Conservation (phyloP, 2,888 invertebrate genomes). For the Sussaba pulchella region DNA sequence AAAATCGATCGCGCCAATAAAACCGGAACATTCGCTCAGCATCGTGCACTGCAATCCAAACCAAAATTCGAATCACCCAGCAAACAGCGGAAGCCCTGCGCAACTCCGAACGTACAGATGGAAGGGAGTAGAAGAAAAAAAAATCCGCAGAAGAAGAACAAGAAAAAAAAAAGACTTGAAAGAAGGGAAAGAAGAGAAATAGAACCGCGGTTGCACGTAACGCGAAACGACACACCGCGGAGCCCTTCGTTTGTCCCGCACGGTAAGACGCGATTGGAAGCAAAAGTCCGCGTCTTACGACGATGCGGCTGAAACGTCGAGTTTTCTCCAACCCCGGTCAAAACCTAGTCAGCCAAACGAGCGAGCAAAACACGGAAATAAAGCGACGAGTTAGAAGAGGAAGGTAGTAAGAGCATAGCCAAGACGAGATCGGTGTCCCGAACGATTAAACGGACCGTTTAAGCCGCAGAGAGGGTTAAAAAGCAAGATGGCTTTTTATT, state of each 20-base stretch:
- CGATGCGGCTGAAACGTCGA: constrained; percentile 57
- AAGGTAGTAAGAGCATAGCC: constrained; percentile 27
- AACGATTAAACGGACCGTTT: constrained; percentile 80
- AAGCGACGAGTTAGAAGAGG: constrained; percentile 57
- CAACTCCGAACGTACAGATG: not conserved
- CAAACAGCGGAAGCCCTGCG: constrained; percentile 20
- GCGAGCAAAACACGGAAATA: constrained; percentile 52
- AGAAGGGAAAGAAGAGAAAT: constrained; percentile 35
- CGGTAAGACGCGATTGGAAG: constrained; percentile 40
- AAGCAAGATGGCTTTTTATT: constrained; percentile 84
- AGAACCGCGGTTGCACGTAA: constrained; percentile 58
- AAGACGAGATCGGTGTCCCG: constrained; percentile 58
- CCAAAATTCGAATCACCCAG: constrained; percentile 48
- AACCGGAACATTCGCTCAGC: not conserved
- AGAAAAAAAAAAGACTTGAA: not conserved
- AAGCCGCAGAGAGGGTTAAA: constrained; percentile 79
- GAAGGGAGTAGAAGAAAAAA: constrained; percentile 27
- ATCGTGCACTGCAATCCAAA: constrained; percentile 2
- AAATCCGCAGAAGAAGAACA: constrained; percentile 19
- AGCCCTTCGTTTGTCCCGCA: constrained; percentile 62
- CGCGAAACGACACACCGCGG: constrained; percentile 70
- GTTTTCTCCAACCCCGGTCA: constrained; percentile 31
- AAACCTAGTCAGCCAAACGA: constrained; percentile 54
- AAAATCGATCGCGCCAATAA: constrained; percentile 37
- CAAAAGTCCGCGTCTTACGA: constrained; percentile 9